Evolutionary conservation across 1,140 invertebrate genomes (phyloP).

Genomic region (Platyura marginata): DNA sequence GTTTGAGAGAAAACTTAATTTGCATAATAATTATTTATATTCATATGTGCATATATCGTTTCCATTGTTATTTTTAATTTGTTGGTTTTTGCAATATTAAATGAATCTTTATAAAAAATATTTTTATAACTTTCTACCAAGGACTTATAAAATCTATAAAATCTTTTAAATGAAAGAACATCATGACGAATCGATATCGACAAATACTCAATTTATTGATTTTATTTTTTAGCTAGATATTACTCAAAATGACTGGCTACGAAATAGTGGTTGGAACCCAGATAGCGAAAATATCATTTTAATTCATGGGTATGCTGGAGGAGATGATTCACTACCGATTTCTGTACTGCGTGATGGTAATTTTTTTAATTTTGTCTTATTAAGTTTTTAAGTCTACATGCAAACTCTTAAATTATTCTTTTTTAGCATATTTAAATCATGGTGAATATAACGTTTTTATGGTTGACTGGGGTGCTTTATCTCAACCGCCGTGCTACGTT

Average conservation of each 20-base stretch:
- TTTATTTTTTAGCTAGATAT: slow-evolving; percentile 25
- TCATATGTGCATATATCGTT: too few species aligned
- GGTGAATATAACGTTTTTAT: slow-evolving; percentile 56
- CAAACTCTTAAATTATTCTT: not conserved
- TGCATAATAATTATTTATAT: too few species aligned
- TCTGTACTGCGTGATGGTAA: slow-evolving; percentile 42
- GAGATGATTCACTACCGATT: slow-evolving; percentile 44
- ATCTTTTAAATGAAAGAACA: too few species aligned
- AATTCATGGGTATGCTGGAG: slow-evolving; percentile 55
- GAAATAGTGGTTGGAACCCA: slow-evolving; percentile 41
- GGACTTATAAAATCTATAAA: too few species aligned
- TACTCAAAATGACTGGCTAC: slow-evolving; percentile 40
- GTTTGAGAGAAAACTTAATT: too few species aligned
- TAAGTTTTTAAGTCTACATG: not conserved
- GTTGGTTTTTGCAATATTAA: too few species aligned
- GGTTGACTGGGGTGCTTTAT: slow-evolving; percentile 50
- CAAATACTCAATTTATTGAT: not conserved
- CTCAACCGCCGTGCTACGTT: slow-evolving; percentile 50
- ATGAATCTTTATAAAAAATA: too few species aligned
- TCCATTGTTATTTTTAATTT: not conserved
- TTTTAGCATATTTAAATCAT: slow-evolving; percentile 42
- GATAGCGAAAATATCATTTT: slow-evolving; percentile 44
- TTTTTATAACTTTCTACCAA: too few species aligned
- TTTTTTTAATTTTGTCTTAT: slow-evolving; percentile 1
- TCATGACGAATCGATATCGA: not conserved